Conservation (phyloP, 92 coral and sea anemone genomes). For the Zoanthus gigantus region DNA sequence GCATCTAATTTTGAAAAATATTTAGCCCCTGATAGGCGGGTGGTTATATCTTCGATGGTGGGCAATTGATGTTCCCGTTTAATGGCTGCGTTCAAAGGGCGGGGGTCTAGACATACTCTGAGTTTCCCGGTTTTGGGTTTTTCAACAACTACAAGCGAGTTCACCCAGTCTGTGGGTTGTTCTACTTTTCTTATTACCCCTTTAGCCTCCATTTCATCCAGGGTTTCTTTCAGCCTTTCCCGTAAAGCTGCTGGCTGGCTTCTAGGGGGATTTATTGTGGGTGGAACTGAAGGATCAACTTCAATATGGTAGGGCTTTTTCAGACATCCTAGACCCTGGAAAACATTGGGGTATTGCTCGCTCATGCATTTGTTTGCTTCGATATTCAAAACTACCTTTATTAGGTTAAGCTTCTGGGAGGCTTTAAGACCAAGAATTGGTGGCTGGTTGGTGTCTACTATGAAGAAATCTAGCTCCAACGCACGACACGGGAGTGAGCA, state of each 20-base stretch:
- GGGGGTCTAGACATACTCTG: constrained; percentile 17
- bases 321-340: constrained; percentile 61
- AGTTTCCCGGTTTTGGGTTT: not conserved
- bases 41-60: constrained; percentile 14
- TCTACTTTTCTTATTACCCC: constrained; percentile 42
- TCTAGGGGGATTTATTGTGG: constrained; percentile 34
- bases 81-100: constrained; percentile 23
- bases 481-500: constrained; percentile 16
- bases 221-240: constrained; percentile 30
- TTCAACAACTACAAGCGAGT: too few species aligned
- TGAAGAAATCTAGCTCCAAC: constrained; percentile 38
- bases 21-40: constrained; percentile 23
- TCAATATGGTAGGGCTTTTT: constrained; percentile 62
- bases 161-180: not conserved
- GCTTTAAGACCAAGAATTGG: constrained; percentile 55
- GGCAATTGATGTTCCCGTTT: constrained; percentile 46
- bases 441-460: constrained; percentile 51
- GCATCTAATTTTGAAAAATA: constrained; percentile 22
- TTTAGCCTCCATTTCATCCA: constrained; percentile 59
- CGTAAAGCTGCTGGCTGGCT: constrained; percentile 56
- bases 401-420: constrained; percentile 55
- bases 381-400: constrained; percentile 46
- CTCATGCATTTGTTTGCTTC: constrained; percentile 1
- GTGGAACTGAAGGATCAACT: constrained; percentile 48
- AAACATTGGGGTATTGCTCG: constrained; percentile 50